Evolutionary conservation across 2,797 vertebrate species (phyloP), one percentile per base, ranked within the genome.

Genomic region (Acomys russatus): DNA sequence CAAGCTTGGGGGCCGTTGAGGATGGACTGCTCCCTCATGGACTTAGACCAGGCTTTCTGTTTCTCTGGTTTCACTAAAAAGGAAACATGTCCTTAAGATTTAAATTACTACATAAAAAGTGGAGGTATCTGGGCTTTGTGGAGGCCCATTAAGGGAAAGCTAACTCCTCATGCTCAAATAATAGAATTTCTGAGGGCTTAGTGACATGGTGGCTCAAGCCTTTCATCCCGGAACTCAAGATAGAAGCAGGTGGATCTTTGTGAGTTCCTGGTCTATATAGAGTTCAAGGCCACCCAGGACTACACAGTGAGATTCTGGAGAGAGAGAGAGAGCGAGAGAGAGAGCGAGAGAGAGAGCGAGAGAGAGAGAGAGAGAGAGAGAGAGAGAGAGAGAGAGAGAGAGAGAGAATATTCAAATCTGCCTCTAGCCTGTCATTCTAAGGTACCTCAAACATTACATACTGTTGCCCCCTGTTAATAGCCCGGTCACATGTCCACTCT

Each of bases 331-430:
- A 23, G n/a, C 8, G n/a, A 73, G 70, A 70, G 15, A 71, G 18
- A 38, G n/a, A 2, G n/a, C 51, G 4, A 44, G 22, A 44, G 4
- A 25, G 22, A 49, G 1, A 28, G 38, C 12, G 9, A 44, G 20
- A 9, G 0, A 11, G 22, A 5, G 6, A 28, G 23, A 6, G 3
- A 54, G 6, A 14, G 7, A 44, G 9, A 10, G 35, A 38, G 23
- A 28, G 15, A 64, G 25, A 9, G 7, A 28, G 17, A 14, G 7
- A 33, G 49, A 30, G 6, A 18, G 8, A n/a, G 68, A 70, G 20
- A 44, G 20, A 73, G 20, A 22, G 8, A 10, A 3, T 30, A 59
- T 59, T 10, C 20, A 49, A 63, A 22, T 82, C n/a, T 82, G 59
- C 35, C 56, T 82, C 22, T 61, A 17, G 79, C n/a, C 59, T 44